Base-by-base conservation (phyloP, 1,140 invertebrate genomes). In the Euglossa dilemma region DNA sequence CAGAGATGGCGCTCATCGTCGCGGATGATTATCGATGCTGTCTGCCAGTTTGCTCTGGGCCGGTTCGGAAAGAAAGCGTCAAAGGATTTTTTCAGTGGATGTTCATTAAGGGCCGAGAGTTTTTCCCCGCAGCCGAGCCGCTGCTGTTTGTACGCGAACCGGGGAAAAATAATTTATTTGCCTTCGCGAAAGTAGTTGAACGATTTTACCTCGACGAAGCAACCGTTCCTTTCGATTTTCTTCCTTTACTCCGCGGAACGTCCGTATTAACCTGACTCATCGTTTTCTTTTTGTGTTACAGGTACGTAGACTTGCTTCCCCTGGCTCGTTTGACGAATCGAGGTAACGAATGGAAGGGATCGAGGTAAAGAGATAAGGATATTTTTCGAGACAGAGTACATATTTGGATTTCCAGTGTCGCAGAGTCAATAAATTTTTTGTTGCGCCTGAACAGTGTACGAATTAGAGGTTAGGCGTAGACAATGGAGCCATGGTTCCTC, bases 261-360 rank as follows among this genome's bases (percentile, higher is more conserved):
- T 79, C 47, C 64, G 64, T 75, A 71, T 71, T 64, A 77, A 87
- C 47, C 61, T 25, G 57, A 73, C 73, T 72, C 64, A 20, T 56
- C 57, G 43, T 79, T 63, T 52, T 25, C 14, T 85, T 83, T 84
- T 77, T 87, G 25, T 87, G 86, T 87, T 87, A n/a, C 86, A 87
- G 86, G 86, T 87, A 87, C 82, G 86, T 87, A 66, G 28, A 50
- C 54, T 64, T 18, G 52, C n/a, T 59, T 36, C 12, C n/a, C 59
- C 16, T 43, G 76, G 50, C 23, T 25, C 23, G n/a, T 23, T 11
- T 23, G 54, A 14, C 6, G 28, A 25, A 71, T 73, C 28, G 36
- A 6, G n/a, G 18, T 69, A 69, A 78, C 76, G 76, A 69, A 50
- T 36, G 57, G 23, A 18, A 16, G 11, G 25, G 12, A 66, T 9